These are phyloP conservation scores for Syrmaticus mikado DNA, from an alignment of 2,113 vertebrate genomes.

Conservation along the genomic window DNA sequence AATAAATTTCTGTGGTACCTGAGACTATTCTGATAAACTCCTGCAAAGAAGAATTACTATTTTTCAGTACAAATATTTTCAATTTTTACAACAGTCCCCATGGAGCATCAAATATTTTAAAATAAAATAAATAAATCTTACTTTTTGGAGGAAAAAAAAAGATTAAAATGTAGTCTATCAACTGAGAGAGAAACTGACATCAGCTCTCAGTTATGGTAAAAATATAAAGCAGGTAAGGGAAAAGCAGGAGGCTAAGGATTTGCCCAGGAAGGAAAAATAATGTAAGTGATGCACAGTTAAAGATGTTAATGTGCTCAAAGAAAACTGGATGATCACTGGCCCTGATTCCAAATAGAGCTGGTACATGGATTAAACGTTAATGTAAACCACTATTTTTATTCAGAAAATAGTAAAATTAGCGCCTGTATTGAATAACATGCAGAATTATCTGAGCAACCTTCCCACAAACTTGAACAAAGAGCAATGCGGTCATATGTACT, in stretches of 20 bases:
- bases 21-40: neutral
- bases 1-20: neutral
- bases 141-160: neutral
- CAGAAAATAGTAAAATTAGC: neutral
- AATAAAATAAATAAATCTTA: neutral
- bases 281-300: neutral
- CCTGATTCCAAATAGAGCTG: neutral
- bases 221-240: neutral
- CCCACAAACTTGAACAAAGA: neutral
- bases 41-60: neutral
- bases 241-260: neutral
- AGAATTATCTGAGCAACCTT: neutral
- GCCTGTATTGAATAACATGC: rapidly evolving
- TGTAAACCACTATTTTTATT: neutral
- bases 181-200: neutral
- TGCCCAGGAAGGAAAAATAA: neutral
- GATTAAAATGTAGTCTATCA: neutral
- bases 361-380: neutral
- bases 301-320: neutral
- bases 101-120: neutral
- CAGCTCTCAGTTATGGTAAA: neutral
- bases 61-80: neutral
- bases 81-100: neutral
- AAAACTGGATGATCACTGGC: neutral
- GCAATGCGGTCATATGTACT: rapidly evolving